Evolutionary conservation across 2,888 invertebrate species (phyloP).

Genomic region (Ormyrus pomaceus): DNA sequence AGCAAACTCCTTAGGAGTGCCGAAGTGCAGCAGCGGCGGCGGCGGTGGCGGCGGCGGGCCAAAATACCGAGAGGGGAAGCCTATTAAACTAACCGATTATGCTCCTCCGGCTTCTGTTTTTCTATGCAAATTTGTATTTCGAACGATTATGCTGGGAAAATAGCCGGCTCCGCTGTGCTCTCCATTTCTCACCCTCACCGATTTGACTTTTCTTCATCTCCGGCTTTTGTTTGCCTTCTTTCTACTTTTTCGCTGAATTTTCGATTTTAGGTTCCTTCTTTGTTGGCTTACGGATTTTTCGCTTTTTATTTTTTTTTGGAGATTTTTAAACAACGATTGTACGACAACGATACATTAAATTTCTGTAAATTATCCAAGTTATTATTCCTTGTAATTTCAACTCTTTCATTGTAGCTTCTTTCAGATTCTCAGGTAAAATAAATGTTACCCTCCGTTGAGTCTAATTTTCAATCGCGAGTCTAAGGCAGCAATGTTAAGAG

Average conservation of each 20-base stretch:
- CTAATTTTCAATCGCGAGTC: too few relatives aligned
- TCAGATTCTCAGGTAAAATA: too few relatives aligned
- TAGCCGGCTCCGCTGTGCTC: conserved; percentile 39
- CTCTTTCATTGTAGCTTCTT: too few relatives aligned
- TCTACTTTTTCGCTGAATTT: neutral
- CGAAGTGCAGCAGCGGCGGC: neutral
- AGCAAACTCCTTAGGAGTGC: conserved; percentile 34
- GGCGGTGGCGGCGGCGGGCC: too few relatives aligned
- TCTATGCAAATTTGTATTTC: conserved; percentile 64
- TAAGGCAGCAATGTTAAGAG: too few relatives aligned
- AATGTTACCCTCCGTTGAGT: too few relatives aligned
- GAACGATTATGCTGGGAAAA: conserved; percentile 64
- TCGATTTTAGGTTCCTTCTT: too few relatives aligned
- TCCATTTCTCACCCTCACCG: neutral
- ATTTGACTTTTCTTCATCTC: neutral
- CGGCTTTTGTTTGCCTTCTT: neutral
- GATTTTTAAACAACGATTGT: too few relatives aligned
- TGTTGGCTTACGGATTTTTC: neutral
- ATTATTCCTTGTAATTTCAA: too few relatives aligned
- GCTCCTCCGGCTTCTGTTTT: conserved; percentile 58
- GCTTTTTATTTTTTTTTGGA: neutral
- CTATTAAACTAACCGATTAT: conserved; percentile 19
- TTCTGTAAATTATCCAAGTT: too few relatives aligned
- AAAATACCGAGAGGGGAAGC: neutral
- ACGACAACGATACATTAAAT: too few relatives aligned